Evolutionary conservation across 2,888 invertebrate species (phyloP).

Genomic region (Noctua comes): DNA sequence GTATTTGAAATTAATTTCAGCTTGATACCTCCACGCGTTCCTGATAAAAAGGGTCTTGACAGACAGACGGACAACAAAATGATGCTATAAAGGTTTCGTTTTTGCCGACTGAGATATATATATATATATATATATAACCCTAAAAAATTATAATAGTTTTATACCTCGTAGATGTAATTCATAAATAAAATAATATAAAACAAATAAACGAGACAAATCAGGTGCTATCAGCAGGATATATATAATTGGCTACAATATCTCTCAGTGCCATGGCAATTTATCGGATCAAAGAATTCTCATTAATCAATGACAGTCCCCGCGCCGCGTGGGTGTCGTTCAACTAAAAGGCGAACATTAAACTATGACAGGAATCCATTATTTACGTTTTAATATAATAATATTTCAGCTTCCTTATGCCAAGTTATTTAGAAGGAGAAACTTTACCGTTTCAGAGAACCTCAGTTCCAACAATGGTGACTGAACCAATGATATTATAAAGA

Average conservation of each 20-base stretch:
- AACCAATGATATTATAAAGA: too few relatives aligned
- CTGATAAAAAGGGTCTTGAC: too few relatives aligned
- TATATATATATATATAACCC: too few relatives aligned
- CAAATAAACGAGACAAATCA: neutral
- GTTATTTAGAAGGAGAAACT: neutral
- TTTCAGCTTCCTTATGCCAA: slow-evolving; percentile 2
- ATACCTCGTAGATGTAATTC: neutral
- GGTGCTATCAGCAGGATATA: neutral
- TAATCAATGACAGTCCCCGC: slow-evolving; percentile 22
- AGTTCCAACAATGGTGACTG: neutral
- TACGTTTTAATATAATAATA: slow-evolving; percentile 10
- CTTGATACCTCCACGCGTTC: too few relatives aligned
- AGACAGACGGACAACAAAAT: too few relatives aligned
- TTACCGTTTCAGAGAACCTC: neutral
- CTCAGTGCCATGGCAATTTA: slow-evolving; percentile 11
- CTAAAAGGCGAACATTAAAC: slow-evolving; percentile 36
- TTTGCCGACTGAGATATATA: too few relatives aligned
- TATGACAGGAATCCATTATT: slow-evolving; percentile 38
- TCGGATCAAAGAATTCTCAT: slow-evolving; percentile 34
- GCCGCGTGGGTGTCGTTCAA: slow-evolving; percentile 9
- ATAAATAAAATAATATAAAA: neutral
- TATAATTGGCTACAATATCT: neutral
- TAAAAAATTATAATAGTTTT: too few relatives aligned
- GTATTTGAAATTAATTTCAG: too few relatives aligned
- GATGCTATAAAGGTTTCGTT: too few relatives aligned